Evolutionary conservation across 92 coral and sea anemone genomes (phyloP).

Genomic region (Isaurus tuberculatus): DNA sequence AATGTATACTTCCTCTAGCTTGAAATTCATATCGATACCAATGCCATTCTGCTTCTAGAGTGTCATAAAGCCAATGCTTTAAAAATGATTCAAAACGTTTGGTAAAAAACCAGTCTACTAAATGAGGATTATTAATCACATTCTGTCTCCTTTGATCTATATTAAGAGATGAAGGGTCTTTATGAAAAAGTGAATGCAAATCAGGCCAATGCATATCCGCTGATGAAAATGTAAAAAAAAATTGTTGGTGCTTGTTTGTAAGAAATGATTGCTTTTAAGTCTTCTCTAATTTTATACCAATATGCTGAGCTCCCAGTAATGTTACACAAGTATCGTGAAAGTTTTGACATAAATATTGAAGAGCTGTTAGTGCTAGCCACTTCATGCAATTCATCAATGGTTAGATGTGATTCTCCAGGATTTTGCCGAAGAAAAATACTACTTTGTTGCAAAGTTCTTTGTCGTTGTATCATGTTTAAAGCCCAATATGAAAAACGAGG

Average conservation of each 20-base stretch:
- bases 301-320: slow-evolving; percentile 28
- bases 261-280: slow-evolving; percentile 27
- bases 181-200: neutral
- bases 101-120: slow-evolving; percentile 44
- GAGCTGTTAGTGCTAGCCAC: slow-evolving; percentile 25
- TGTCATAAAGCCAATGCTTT: slow-evolving; percentile 32
- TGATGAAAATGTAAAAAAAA: slow-evolving; percentile 34
- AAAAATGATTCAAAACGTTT: slow-evolving; percentile 41
- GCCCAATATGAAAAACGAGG: slow-evolving; percentile 37
- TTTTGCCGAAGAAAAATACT: slow-evolving; percentile 23
- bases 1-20: slow-evolving; percentile 17
- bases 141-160: slow-evolving; percentile 26
- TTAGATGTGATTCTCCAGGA: slow-evolving; percentile 38
- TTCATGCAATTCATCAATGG: slow-evolving; percentile 31
- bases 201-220: slow-evolving; percentile 1
- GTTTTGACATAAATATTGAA: slow-evolving; percentile 29
- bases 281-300: neutral
- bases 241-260: slow-evolving; percentile 23
- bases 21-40: slow-evolving; percentile 35
- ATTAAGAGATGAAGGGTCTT: neutral
- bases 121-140: slow-evolving; percentile 36
- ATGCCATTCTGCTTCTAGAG: neutral
- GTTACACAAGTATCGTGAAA: slow-evolving; percentile 14
- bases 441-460: slow-evolving; percentile 39
- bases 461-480: slow-evolving; percentile 41